A percentile compares a stretch with the other conserved stretches of the same genome.
phyloP scores from a whole-genome alignment of 2,797 vertebrate genomes.

The Oreochromis mossambicus region DNA sequence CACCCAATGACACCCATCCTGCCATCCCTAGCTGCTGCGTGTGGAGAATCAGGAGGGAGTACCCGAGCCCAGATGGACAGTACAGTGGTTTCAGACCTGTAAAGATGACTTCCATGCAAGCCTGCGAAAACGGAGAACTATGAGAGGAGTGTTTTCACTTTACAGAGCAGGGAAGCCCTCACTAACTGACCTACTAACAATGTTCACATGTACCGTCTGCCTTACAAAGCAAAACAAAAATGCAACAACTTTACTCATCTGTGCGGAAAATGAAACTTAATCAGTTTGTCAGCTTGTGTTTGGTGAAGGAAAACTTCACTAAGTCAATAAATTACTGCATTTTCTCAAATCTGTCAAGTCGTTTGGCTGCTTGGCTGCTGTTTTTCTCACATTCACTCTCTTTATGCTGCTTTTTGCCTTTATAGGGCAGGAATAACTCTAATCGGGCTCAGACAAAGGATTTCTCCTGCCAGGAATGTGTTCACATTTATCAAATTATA shows the following conservation, averaged over 20 bases:
- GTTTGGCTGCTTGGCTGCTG: neutral
- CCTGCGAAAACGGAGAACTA: neutral
- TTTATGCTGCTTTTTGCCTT: neutral
- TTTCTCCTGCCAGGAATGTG: neutral
- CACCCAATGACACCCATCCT: constrained; percentile 54
- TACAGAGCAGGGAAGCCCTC: neutral
- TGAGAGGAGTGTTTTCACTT: neutral
- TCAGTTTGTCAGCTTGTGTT: neutral
- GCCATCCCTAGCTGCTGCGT: constrained; percentile 82
- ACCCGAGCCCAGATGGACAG: constrained; percentile 58
- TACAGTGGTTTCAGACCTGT: constrained; percentile 70
- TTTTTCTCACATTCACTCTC: neutral
- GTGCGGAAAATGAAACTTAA: neutral
- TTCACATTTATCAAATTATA: neutral
- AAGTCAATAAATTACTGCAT: neutral
- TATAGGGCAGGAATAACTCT: neutral
- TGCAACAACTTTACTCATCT: neutral
- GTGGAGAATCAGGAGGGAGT: constrained; percentile 69
- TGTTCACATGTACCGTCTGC: neutral
- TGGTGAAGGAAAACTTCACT: neutral
- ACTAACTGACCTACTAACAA: neutral
- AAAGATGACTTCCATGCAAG: neutral
- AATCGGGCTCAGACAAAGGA: neutral
- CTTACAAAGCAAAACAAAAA: neutral
- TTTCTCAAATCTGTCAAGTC: neutral